phyloP scores from a whole-genome alignment of 2,888 invertebrate species.

The Euzophera pinguis region DNA sequence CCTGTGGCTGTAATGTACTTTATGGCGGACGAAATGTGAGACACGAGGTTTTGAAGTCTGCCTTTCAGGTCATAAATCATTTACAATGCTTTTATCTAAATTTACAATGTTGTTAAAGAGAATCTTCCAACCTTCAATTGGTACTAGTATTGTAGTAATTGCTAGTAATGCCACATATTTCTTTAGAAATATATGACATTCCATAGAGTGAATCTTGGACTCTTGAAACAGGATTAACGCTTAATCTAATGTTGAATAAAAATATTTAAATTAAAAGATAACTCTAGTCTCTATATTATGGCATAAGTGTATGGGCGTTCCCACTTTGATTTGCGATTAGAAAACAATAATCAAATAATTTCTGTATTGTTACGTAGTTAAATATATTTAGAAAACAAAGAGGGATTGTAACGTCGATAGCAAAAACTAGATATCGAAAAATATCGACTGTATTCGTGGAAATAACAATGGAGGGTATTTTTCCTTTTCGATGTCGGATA shows the following conservation, averaged over 20 bases:
- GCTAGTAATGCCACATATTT: too few relatives aligned
- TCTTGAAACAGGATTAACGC: too few relatives aligned
- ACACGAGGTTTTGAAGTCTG: constrained; percentile 43
- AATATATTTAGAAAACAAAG: constrained; percentile 4
- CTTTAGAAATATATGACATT: too few relatives aligned
- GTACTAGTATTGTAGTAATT: too few relatives aligned
- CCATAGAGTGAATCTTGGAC: too few relatives aligned
- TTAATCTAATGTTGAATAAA: too few relatives aligned
- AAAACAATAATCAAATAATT: too few relatives aligned
- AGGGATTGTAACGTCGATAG: neutral
- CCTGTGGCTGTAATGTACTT: constrained; percentile 64
- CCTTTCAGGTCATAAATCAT: constrained; percentile 35
- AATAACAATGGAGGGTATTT: constrained; percentile 22
- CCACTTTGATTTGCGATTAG: too few relatives aligned
- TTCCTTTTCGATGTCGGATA: constrained; percentile 32
- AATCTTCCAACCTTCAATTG: neutral
- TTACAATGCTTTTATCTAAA: constrained; percentile 17
- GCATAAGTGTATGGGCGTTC: too few relatives aligned
- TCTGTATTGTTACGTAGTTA: neutral
- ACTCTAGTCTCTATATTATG: too few relatives aligned
- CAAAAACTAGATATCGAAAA: neutral
- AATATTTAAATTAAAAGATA: too few relatives aligned
- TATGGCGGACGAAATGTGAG: constrained; percentile 54
- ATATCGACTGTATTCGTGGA: constrained; percentile 5
- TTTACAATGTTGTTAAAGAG: neutral